Percentiles rank a stretch among this genome's conserved stretches.
phyloP scores from a whole-genome alignment of 2,888 invertebrate species.

The Drosophila vallismaia region DNA sequence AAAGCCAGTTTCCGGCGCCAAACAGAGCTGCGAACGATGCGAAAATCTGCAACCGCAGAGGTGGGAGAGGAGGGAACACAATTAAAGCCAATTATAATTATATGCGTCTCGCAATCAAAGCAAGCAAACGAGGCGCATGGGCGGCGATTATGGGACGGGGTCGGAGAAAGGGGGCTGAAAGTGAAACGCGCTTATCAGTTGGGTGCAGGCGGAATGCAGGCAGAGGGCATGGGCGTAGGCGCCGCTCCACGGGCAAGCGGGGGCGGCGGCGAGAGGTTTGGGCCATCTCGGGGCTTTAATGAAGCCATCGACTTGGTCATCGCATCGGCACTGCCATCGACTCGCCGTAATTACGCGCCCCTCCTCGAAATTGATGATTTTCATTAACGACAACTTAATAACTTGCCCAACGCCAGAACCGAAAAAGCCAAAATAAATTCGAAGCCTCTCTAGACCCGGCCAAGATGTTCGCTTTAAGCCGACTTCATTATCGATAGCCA shows the following conservation, averaged over 20 bases:
- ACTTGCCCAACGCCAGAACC: constrained; percentile 49
- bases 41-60: background rate
- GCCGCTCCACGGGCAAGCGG: constrained; percentile 1
- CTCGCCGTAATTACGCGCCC: constrained; percentile 56
- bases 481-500: constrained; percentile 53
- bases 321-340: constrained; percentile 17
- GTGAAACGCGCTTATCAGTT: constrained; percentile 37
- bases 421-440: background rate
- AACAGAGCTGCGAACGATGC: background rate
- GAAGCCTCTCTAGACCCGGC: background rate
- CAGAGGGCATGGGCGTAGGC: constrained; percentile 2
- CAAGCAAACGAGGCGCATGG: constrained; percentile 54
- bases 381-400: constrained; percentile 79
- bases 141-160: constrained; percentile 20
- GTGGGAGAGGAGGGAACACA: background rate
- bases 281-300: constrained; percentile 46
- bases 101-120: constrained; percentile 46
- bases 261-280: background rate
- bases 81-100: constrained; percentile 49
- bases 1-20: constrained; percentile 1
- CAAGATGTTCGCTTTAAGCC: constrained; percentile 12
- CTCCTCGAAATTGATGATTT: constrained; percentile 75
- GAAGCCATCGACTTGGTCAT: constrained; percentile 59
- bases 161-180: constrained; percentile 12
- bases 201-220: constrained; percentile 23